These are phyloP conservation scores for Palythoa grandis DNA, from an alignment of 92 coral and sea anemone species.

Conservation along the genomic window DNA sequence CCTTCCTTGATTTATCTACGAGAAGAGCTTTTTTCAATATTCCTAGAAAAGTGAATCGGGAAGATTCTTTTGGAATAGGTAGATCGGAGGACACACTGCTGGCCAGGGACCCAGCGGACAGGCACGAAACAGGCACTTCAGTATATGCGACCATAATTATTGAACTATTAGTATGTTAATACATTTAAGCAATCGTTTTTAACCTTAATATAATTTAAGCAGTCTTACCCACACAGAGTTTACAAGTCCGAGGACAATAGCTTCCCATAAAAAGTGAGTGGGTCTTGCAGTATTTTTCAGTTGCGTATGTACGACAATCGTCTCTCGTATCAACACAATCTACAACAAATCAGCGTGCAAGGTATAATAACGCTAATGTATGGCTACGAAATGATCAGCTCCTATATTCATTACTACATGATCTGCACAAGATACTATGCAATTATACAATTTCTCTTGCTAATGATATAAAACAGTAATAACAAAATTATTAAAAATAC, in stretches of 20 bases:
- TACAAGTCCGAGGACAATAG: conserved; percentile 40
- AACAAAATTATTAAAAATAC: too few species aligned
- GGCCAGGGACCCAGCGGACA: neutral
- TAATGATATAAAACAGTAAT: too few species aligned
- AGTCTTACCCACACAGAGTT: conserved; percentile 39
- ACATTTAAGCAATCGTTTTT: neutral
- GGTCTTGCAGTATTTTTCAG: conserved; percentile 42
- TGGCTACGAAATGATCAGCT: too few species aligned
- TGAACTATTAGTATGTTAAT: neutral
- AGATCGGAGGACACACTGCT: neutral
- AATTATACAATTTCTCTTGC: too few species aligned
- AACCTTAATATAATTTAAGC: neutral
- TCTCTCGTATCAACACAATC: conserved; percentile 37
- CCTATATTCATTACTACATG: too few species aligned
- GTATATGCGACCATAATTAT: neutral
- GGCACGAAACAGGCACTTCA: conserved; percentile 11
- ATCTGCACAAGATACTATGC: too few species aligned
- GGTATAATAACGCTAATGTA: too few species aligned
- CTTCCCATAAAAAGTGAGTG: conserved; percentile 35
- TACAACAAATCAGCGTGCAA: conserved; percentile 31
- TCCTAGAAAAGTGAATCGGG: too few species aligned
- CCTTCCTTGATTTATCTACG: too few species aligned
- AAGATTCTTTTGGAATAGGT: too few species aligned
- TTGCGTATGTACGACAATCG: conserved; percentile 26
- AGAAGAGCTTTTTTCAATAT: too few species aligned